Base-by-base conservation (phyloP, 2,113 vertebrate species). In the Haemorhous mexicanus region DNA sequence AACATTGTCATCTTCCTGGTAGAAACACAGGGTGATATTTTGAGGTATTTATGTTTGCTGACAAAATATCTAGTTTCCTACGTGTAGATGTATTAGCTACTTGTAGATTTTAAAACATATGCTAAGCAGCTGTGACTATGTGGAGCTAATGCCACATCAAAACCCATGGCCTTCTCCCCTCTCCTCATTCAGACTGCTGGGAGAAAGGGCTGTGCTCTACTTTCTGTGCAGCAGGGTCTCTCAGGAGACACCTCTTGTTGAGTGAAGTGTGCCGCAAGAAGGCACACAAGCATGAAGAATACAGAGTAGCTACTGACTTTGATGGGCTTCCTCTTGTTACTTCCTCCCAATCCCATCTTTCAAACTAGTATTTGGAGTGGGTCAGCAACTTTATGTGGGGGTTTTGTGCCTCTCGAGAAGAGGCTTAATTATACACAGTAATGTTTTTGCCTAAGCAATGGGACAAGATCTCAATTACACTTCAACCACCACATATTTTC, bases 131-230 rank as follows among this genome's bases (percentile, higher is more conserved):
- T 70, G 6, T 74, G 53, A 33, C 32, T 61, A 5, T 24, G 17
- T 18, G 58, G 21, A 12, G 11, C 15, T 86, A 76, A 61, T 12
- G 27, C 8, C 0, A 0, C 23, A n/a, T 32, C 19, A 53, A 63
- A 79, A 49, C 30, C 11, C 7, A 41, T 16, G 58, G 11, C 16
- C 16, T 37, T 46, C 16, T 63, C 30, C 30, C 5, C 14, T 3
- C 3, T 4, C 30, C 3, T 70, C 26, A 14, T 72, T 62, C 77
- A 70, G 8, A 30, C n/a, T 50, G 20, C 28, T 92, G 32, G 33
- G 59, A 69, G 55, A 80, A 47, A 73, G 41, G 26, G 69, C 13
- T 41, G 13, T 39, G 24, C 33, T 69, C 24, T 63, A 6, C 22
- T 33, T 69, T 66, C 46, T 47, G 21, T 24, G 23, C 23, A 89